Base-by-base conservation (phyloP, 1,140 invertebrate genomes). In the Agrypnia vestita region DNA sequence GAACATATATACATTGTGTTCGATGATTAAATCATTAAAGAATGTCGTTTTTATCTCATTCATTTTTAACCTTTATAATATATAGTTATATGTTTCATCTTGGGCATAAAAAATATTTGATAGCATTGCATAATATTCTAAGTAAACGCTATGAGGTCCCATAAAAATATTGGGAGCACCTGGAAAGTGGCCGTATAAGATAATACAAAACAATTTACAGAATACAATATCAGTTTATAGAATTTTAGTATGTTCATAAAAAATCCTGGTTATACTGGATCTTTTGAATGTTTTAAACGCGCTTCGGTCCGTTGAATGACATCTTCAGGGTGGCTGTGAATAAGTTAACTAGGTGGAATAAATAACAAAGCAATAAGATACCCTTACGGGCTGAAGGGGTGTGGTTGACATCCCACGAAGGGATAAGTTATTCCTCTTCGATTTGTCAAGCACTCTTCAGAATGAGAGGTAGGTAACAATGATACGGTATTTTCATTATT, bases 341-440 rank as follows among this genome's bases (percentile, higher is more conserved):
- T 61, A 19, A 43, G 72, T 75, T 75, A 75, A 75, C 72, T 59
- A 75, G 72, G 44, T 80, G 79, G 73, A 76, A 80, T 80, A 76
- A 80, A 75, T 47, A 80, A 79, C 25, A 72, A 61, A 71, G 43
- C 53, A 59, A 74, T 74, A 75, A 75, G 55, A 59, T 35, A 13
- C 46, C 67, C 44, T 59, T 11, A 51, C 71, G 44, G 78, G 75
- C 62, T 46, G 61, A 73, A 44, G 17, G 78, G 44, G 78, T 61
- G 78, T 62, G 76, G 69, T 64, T 46, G 9, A 49, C 4, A 55
- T 61, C 49, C 35, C 15, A 55, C 53, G 1, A 6, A 76, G 35
- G 17, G 55, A 59, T 21, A 59, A 19, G 15, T 19, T 59, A 59
- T 59, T 56, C 53, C 53, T 56, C n/a, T 56, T 15, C 53, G 53